Percentiles rank a stretch among this genome's conserved stretches.
These are phyloP conservation scores for Gavia stellata DNA, from an alignment of 2,113 vertebrate genomes.

Conservation along the genomic window DNA sequence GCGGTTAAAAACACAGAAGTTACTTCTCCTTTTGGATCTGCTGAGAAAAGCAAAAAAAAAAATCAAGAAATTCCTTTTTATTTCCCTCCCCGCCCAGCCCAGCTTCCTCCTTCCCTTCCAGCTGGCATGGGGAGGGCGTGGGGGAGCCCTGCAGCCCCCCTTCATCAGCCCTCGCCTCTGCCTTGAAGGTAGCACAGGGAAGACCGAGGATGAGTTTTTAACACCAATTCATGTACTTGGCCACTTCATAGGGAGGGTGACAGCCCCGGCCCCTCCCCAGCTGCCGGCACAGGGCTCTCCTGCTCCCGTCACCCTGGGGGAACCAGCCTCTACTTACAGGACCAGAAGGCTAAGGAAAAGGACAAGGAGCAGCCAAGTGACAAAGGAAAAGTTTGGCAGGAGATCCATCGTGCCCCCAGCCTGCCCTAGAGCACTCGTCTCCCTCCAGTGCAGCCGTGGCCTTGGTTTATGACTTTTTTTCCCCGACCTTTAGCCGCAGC, in stretches of 20 bases:
- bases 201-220: background rate
- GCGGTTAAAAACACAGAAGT: background rate
- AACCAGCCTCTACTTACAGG: constrained; percentile 50
- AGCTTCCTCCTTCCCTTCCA: background rate
- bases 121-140: background rate
- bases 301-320: background rate
- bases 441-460: rapidly evolving
- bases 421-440: background rate
- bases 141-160: too few relatives aligned
- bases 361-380: constrained; percentile 64
- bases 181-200: background rate
- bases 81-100: background rate
- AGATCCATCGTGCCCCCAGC: background rate
- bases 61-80: background rate
- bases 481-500: background rate
- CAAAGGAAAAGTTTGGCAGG: constrained; percentile 25
- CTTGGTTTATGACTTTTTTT: background rate
- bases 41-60: background rate
- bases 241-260: rapidly evolving
- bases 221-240: background rate
- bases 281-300: background rate
- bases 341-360: constrained; percentile 41
- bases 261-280: background rate
- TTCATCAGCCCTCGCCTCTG: background rate
- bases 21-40: background rate